phyloP scores from a whole-genome alignment of 2,888 invertebrate genomes.

The Sinhomidia bicolor region DNA sequence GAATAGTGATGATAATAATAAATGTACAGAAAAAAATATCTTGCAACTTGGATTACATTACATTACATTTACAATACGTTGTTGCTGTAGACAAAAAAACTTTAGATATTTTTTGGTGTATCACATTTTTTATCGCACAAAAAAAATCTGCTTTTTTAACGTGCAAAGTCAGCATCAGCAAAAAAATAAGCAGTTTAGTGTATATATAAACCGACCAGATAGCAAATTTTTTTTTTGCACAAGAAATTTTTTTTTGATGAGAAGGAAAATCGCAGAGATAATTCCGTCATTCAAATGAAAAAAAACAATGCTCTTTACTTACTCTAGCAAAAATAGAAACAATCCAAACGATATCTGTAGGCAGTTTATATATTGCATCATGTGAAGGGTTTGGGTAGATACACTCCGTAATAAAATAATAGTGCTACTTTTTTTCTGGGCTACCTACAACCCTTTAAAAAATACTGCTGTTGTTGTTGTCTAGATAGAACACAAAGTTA shows the following conservation, averaged over 20 bases:
- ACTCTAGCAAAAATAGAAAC: background rate
- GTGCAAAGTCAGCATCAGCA: background rate
- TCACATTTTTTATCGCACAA: conserved; percentile 8
- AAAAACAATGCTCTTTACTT: background rate
- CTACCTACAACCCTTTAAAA: background rate
- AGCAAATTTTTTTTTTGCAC: no score
- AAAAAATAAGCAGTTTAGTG: no score
- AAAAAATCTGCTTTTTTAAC: background rate
- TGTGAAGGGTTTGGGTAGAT: background rate
- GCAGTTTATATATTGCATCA: background rate
- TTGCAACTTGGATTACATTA: background rate
- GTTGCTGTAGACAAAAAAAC: no score
- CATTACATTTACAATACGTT: no score
- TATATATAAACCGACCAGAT: background rate
- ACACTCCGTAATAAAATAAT: background rate
- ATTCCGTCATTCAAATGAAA: conserved; percentile 1
- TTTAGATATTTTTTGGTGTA: no score
- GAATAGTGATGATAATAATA: no score
- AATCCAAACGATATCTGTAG: background rate
- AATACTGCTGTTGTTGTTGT: background rate
- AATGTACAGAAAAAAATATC: no score
- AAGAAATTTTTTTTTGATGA: background rate
- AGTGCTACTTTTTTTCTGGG: background rate
- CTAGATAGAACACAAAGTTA: background rate
- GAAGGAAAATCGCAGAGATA: conserved; percentile 5